These are phyloP conservation scores for Apteryx owenii DNA, from an alignment of 2,113 vertebrate genomes.

Conservation along the genomic window DNA sequence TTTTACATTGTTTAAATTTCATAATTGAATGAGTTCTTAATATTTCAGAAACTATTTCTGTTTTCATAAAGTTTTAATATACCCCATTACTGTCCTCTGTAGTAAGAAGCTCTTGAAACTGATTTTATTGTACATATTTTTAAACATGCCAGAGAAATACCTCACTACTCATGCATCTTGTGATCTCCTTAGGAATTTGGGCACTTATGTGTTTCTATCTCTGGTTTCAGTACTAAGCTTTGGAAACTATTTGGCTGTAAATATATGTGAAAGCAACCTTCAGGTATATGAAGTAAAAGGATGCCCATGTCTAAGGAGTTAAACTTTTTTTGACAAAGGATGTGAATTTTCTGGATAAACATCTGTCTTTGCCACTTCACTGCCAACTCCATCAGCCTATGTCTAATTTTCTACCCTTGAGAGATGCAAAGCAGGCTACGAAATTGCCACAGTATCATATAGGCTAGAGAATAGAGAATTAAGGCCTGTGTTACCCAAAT, in stretches of 20 bases:
- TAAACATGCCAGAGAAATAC: neutral
- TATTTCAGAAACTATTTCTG: constrained; percentile 20
- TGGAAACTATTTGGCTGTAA: neutral
- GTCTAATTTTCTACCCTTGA: neutral
- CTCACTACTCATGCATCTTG: neutral
- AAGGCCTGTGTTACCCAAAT: neutral
- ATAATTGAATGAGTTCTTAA: constrained; percentile 34
- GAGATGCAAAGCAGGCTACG: neutral
- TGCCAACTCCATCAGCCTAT: neutral
- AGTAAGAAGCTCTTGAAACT: neutral
- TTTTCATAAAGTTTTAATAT: constrained; percentile 16
- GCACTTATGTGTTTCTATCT: neutral
- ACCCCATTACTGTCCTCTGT: neutral
- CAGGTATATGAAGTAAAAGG: neutral
- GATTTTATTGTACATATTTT: neutral
- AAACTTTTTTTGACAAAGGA: neutral
- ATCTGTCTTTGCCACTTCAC: constrained; percentile 14
- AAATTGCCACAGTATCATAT: neutral
- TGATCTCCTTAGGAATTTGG: accelerated
- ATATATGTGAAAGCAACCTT: neutral
- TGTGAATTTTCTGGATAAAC: constrained; percentile 33
- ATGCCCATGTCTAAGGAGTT: neutral
- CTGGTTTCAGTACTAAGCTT: neutral
- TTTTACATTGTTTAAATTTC: constrained; percentile 26
- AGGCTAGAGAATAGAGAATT: neutral